Conservation (phyloP, 2,797 vertebrate species). For the Tauraco hartlaubi region DNA sequence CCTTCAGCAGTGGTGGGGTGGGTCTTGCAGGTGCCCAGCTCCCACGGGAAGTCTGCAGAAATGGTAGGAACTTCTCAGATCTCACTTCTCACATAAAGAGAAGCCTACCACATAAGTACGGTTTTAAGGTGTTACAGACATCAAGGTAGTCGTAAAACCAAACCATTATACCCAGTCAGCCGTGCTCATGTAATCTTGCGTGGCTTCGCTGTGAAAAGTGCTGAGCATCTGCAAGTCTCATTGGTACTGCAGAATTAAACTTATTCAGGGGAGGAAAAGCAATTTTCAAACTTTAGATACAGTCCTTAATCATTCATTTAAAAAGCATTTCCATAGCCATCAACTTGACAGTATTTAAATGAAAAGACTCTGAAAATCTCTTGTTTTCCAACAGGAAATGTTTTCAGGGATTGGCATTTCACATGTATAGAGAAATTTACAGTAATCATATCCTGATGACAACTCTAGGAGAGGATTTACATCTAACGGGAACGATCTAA, state of each 20-base stretch:
- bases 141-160: not conserved
- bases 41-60: not conserved
- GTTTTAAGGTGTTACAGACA: not conserved
- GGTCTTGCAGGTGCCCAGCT: not conserved
- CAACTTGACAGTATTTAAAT: conserved; percentile 67
- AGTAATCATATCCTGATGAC: conserved; percentile 65
- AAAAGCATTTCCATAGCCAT: conserved; percentile 67
- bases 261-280: conserved; percentile 45
- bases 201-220: not conserved
- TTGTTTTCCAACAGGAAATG: conserved; percentile 66
- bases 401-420: conserved; percentile 60
- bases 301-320: conserved; percentile 65
- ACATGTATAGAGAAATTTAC: conserved; percentile 50
- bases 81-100: not conserved
- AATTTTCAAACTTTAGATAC: conserved; percentile 50
- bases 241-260: conserved; percentile 29
- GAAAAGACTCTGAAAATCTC: conserved; percentile 60
- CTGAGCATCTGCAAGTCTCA: conserved; percentile 10
- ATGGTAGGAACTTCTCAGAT: not conserved
- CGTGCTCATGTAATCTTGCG: rapidly evolving
- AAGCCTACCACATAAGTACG: not conserved
- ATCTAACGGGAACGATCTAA: conserved; percentile 68
- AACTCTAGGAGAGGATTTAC: conserved; percentile 47
- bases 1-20: rapidly evolving
- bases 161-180: not conserved